Base-by-base conservation (phyloP, 2,888 invertebrate species). In the Limnephilus auricula region DNA sequence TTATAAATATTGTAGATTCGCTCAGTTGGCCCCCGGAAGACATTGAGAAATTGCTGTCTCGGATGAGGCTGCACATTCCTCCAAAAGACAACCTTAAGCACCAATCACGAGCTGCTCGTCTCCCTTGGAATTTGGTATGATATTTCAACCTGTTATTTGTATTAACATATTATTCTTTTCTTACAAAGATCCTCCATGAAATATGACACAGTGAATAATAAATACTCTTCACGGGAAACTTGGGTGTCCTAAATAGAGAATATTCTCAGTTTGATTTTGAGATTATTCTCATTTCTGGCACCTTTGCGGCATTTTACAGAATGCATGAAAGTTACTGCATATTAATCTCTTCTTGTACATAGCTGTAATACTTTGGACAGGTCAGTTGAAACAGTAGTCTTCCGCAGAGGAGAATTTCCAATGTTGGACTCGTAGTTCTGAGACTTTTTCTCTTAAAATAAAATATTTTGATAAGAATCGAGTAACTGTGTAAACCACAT, bases 111-210 rank as follows among this genome's bases (percentile, higher is more conserved):
- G 94, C 94, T 0, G 95, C 95, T 89, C 95, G 95, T 93, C 93
- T 96, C 13, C 94, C 95, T 92, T 96, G 96, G 96, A 94, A 95
- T 82, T 94, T 94, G 90, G 95, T 95, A 94, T 94, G 89, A 37
- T 40, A 45, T 89, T 50, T n/a, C 10, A 30, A 2, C 9, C 65
- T 65, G 6, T 25, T 65, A 65, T 65, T 65, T 25, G 18, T 50
- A 18, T 50, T 50, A 50, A 15, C 18, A 50, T 50, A 50, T 50
- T 15, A 50, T 0, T 50, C 50, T 50, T 50, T 50, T 18, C 50
- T 18, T 18, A 50, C 50, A 50, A 50, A 50, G 18, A 50, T 50
- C 50, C 50, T 50, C 18, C 50, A 50, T 4, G 40, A 40, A 40
- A 40, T 37, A 37, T 40, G 50, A 50, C 50, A 50, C 50, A 50